These are phyloP conservation scores for Melanocharis versteri DNA, from an alignment of 2,113 vertebrate species.

Conservation along the genomic window DNA sequence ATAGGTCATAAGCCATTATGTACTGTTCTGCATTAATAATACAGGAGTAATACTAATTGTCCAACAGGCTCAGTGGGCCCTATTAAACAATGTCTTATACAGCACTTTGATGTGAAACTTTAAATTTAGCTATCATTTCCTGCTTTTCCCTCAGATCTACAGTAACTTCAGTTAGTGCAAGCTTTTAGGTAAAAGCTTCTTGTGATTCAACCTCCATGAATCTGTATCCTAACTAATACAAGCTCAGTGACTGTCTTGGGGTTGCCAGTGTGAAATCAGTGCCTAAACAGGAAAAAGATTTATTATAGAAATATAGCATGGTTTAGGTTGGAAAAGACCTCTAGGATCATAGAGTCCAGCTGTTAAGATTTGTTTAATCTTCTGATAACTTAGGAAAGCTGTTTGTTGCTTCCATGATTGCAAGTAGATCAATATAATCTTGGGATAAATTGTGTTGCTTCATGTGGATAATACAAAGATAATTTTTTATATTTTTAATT, in stretches of 20 bases:
- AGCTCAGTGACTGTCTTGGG: neutral
- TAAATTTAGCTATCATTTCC: constrained; percentile 1
- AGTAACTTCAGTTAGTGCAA: neutral
- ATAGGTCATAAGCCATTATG: constrained; percentile 21
- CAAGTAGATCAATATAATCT: neutral
- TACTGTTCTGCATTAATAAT: constrained; percentile 53
- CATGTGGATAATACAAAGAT: neutral
- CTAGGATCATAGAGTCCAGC: neutral
- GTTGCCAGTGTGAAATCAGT: neutral
- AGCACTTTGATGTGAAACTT: constrained; percentile 20
- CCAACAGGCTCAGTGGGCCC: constrained; percentile 4
- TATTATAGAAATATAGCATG: neutral
- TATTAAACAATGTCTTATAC: constrained; percentile 29
- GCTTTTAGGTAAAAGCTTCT: neutral
- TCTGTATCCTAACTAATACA: neutral
- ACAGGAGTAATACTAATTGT: constrained; percentile 45
- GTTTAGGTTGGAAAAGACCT: neutral
- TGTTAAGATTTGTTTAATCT: neutral
- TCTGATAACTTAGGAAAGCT: neutral
- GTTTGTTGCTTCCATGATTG: neutral
- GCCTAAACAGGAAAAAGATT: neutral
- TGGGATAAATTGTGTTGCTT: neutral
- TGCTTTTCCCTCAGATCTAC: neutral
- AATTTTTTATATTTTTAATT: neutral
- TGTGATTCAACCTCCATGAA: neutral